Base-by-base conservation (phyloP, 2,888 invertebrate species). In the Ochlodes sylvanus region DNA sequence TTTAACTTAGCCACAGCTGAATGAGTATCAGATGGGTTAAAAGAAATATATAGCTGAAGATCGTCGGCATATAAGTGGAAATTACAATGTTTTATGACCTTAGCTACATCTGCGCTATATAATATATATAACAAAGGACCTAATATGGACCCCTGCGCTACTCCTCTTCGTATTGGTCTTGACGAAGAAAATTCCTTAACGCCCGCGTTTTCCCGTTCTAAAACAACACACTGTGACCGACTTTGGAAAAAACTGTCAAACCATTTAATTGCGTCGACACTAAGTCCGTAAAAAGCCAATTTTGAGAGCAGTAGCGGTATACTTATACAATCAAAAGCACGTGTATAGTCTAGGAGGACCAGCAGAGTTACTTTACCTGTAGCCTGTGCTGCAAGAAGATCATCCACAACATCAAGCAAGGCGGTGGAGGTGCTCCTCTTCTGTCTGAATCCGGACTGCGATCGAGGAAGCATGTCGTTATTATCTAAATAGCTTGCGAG, bases 371-470 rank as follows among this genome's bases (percentile, higher is more conserved):
- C 60, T 15, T 60, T 54, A 1, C 74, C 71, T 0, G 27, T 19
- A 55, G 83, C 79, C 0, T 70, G 70, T 0, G 72, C 77, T 0
- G 41, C 21, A 5, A 77, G 56, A 0, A 79, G 67, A 55, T 80
- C 73, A 17, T 80, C 77, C 0, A 41, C 41, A 17, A 62, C 62
- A 38, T 62, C 38, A 4, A 34, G 12, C n/a, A 62, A 19, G 17
- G 62, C 62, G n/a, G 62, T 52, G 9, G 21, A 2, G 5, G 62
- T 62, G 27, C 62, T 17, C 3, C 42, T 19, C 19, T 52, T 21
- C 27, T 62, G 10, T 27, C 52, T 19, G 21, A 52, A 62, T 27
- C 75, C 57, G 0, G 38, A 57, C 41, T 57, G 57, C 17, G 2
- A 10, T 10, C 19, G 4, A 12, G 57, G 57, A 12, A 57, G 32